These are phyloP conservation scores for Coenonympha arcania DNA, from an alignment of 2,888 invertebrate genomes.

Conservation along the genomic window DNA sequence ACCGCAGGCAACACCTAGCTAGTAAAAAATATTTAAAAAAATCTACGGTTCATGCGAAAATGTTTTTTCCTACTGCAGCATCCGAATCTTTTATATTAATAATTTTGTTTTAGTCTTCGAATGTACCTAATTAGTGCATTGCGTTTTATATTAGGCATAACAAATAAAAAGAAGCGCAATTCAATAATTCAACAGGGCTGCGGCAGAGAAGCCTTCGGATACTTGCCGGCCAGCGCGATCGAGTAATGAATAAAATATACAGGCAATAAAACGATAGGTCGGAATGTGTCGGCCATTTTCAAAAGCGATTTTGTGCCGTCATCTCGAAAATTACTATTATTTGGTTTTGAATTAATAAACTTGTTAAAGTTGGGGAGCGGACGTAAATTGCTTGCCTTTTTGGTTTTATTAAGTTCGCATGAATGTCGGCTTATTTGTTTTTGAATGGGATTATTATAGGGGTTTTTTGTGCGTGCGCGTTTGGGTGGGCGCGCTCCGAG, in stretches of 20 bases:
- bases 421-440: conserved; percentile 68
- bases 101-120: conserved; percentile 2
- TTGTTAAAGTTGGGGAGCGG: conserved; percentile 70
- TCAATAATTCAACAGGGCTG: conserved; percentile 25
- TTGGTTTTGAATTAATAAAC: conserved; percentile 73
- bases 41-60: too few species aligned
- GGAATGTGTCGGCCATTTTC: conserved; percentile 65
- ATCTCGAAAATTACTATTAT: conserved; percentile 72
- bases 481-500: conserved; percentile 69
- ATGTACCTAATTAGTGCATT: conserved; percentile 11
- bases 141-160: conserved; percentile 8
- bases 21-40: too few species aligned
- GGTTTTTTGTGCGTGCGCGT: conserved; percentile 55
- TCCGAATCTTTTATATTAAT: not conserved
- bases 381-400: conserved; percentile 65
- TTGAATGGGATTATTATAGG: conserved; percentile 57
- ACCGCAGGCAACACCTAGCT: too few species aligned
- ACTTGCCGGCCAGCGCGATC: conserved; percentile 31
- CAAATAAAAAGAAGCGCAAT: conserved; percentile 21
- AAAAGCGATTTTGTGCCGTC: conserved; percentile 64
- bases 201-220: conserved; percentile 20
- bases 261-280: conserved; percentile 58
- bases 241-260: conserved; percentile 61
- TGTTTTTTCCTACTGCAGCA: not conserved
- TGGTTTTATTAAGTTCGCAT: conserved; percentile 68